A percentile compares a stretch with the other conserved stretches of the same genome.
phyloP scores from a whole-genome alignment of 2,888 invertebrate species.

The Pinctada fucata region DNA sequence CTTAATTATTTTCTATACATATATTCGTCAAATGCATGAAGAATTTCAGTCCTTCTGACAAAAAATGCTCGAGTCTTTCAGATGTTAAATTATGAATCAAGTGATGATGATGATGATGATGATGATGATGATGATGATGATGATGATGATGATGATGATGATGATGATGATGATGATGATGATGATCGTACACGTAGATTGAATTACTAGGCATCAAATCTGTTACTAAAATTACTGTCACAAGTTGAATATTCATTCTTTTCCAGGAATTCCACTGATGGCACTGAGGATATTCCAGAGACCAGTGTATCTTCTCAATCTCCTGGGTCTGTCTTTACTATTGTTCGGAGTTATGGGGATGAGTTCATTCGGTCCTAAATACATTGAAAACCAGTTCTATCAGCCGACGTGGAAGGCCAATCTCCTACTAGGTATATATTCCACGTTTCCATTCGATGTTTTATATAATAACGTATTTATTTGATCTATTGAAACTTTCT shows the following conservation, averaged over 20 bases:
- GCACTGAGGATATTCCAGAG: slow-evolving; percentile 45
- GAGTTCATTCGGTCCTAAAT: slow-evolving; percentile 60
- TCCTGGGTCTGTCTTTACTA: slow-evolving; percentile 29
- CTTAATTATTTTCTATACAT: not conserved
- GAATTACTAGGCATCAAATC: no score
- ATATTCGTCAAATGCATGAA: no score
- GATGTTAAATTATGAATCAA: not conserved
- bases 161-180: not conserved
- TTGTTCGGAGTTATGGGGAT: slow-evolving; percentile 52
- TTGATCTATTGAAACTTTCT: no score
- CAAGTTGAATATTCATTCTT: not conserved
- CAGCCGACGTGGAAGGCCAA: slow-evolving; percentile 64
- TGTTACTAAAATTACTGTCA: not conserved
- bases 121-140: no score
- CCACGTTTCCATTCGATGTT: not conserved
- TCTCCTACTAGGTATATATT: slow-evolving; percentile 51
- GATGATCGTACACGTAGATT: no score
- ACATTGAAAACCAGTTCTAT: slow-evolving; percentile 61
- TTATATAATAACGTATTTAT: not conserved
- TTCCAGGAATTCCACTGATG: slow-evolving; percentile 52
- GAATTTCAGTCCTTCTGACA: not conserved
- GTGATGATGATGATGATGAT: not conserved
- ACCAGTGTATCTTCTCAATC: slow-evolving; percentile 50
- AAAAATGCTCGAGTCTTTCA: not conserved
- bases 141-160: not conserved